phyloP scores from a whole-genome alignment of 2,888 invertebrate species.

The Cryptocheilus praepositus region DNA sequence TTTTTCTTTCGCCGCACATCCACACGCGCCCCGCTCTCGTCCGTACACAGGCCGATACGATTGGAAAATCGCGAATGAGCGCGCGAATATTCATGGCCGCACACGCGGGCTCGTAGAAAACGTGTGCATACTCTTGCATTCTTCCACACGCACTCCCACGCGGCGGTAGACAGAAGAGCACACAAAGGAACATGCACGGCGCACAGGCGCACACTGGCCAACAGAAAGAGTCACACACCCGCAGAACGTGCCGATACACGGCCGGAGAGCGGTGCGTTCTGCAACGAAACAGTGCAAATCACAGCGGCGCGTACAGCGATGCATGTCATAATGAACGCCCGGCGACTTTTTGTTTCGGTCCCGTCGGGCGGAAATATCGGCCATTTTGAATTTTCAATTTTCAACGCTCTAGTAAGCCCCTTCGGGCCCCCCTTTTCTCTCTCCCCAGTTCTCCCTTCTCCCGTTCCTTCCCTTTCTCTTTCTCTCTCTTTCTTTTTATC shows the following conservation, averaged over 20 bases:
- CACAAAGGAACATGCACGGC: not conserved
- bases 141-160: not conserved
- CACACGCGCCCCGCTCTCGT: no score
- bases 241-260: slow-evolving; percentile 7
- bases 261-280: slow-evolving; percentile 39
- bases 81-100: slow-evolving; percentile 5
- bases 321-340: slow-evolving; percentile 74
- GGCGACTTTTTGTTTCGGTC: slow-evolving; percentile 74
- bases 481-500: not conserved
- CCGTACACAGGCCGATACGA: not conserved
- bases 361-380: slow-evolving; percentile 74
- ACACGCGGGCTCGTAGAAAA: not conserved
- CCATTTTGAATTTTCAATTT: slow-evolving; percentile 76
- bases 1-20: no score
- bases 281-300: slow-evolving; percentile 70
- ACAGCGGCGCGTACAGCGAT: slow-evolving; percentile 71
- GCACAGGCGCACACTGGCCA: not conserved
- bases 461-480: not conserved
- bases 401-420: slow-evolving; percentile 75
- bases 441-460: slow-evolving; percentile 1
- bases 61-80: not conserved
- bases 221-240: slow-evolving; percentile 3
- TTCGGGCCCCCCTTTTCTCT: slow-evolving; percentile 40
- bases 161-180: no score
- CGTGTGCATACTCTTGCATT: not conserved